Evolutionary conservation across 2,888 invertebrate genomes (phyloP).

Genomic region (Lacanobia wlatinum): DNA sequence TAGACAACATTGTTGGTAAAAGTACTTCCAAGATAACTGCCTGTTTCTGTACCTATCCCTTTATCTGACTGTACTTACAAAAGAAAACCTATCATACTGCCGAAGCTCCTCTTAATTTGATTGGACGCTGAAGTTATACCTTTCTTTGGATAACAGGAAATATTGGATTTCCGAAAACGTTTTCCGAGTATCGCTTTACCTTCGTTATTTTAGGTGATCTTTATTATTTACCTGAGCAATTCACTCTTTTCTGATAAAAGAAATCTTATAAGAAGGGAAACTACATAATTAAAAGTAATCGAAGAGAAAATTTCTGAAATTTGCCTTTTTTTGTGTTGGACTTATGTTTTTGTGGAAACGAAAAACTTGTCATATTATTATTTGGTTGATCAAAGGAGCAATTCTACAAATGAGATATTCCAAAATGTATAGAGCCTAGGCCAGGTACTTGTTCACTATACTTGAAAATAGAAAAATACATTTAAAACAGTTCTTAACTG

Average conservation of each 20-base stretch:
- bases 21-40: conserved; percentile 4
- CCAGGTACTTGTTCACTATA: no score
- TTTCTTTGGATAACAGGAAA: conserved; percentile 47
- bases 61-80: conserved; percentile 6
- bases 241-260: conserved; percentile 18
- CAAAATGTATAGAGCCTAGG: no score
- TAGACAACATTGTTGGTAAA: background rate
- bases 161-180: conserved; percentile 41
- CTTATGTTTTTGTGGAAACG: background rate
- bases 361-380: background rate
- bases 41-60: background rate
- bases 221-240: conserved; percentile 37
- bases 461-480: no score
- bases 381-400: background rate
- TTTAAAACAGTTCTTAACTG: no score
- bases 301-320: background rate
- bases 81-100: conserved; percentile 17
- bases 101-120: conserved; percentile 36
- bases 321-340: background rate
- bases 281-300: conserved; percentile 17
- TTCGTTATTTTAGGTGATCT: conserved; percentile 25
- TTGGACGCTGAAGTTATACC: conserved; percentile 37
- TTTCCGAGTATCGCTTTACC: conserved; percentile 47
- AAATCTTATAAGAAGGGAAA: conserved; percentile 11
- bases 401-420: no score